Conservation (phyloP, 2,888 invertebrate species). For the Ptilodon capucinus region DNA sequence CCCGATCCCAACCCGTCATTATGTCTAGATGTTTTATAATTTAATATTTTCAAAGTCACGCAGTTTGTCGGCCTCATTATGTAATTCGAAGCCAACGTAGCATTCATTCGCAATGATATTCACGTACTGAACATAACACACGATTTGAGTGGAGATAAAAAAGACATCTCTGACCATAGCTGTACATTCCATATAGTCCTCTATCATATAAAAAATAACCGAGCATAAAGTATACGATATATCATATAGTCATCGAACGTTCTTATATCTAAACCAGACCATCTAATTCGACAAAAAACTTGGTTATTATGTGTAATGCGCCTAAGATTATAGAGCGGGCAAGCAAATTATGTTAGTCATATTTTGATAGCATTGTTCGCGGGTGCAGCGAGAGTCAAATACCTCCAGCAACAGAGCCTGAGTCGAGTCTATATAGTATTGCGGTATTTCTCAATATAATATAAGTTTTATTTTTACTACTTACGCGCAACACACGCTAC, state of each 20-base stretch:
- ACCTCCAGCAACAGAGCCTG: slow-evolving; percentile 27
- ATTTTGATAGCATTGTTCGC: slow-evolving; percentile 61
- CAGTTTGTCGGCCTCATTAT: slow-evolving; percentile 38
- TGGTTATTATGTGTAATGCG: slow-evolving; percentile 61
- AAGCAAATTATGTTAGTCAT: slow-evolving; percentile 66
- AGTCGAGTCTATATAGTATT: slow-evolving; percentile 9
- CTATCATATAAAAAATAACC: slow-evolving; percentile 37
- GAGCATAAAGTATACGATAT: slow-evolving; percentile 30
- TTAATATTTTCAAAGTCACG: slow-evolving; percentile 50
- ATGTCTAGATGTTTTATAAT: slow-evolving; percentile 46
- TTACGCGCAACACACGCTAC: slow-evolving; percentile 48
- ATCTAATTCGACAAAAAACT: slow-evolving; percentile 56
- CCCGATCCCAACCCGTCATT: slow-evolving; percentile 54
- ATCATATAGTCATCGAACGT: slow-evolving; percentile 43
- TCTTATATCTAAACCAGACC: slow-evolving; percentile 42
- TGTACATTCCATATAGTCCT: slow-evolving; percentile 34
- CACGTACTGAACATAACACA: slow-evolving; percentile 38
- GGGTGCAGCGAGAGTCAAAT: slow-evolving; percentile 48
- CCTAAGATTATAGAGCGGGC: slow-evolving; percentile 64
- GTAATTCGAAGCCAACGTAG: slow-evolving; percentile 35
- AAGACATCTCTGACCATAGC: slow-evolving; percentile 28
- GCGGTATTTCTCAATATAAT: slow-evolving; percentile 12
- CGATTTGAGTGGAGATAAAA: slow-evolving; percentile 29
- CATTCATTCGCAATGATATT: slow-evolving; percentile 37
- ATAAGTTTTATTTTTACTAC: slow-evolving; percentile 48